Percentiles rank a stretch among this genome's conserved stretches.
Conservation (phyloP, 2,888 invertebrate genomes). For the Sesia apiformis region DNA sequence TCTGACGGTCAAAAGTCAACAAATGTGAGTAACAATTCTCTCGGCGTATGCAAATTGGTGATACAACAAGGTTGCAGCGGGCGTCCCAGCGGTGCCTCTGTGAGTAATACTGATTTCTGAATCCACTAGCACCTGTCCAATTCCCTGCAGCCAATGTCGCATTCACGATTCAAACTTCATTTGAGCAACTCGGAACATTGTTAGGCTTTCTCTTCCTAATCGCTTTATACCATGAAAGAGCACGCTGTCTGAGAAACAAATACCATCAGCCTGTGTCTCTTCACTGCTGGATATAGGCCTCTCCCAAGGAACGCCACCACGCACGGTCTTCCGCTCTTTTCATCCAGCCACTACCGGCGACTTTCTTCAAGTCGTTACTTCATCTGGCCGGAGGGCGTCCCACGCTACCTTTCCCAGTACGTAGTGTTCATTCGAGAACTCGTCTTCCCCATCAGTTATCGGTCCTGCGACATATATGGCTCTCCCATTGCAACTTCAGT, state of each 20-base stretch:
- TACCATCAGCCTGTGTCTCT: not conserved
- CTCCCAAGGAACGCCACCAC: too few relatives aligned
- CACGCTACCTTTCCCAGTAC: too few relatives aligned
- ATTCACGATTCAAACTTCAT: constrained; percentile 47
- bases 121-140: constrained; percentile 40
- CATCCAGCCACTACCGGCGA: too few relatives aligned
- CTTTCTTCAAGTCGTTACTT: too few relatives aligned
- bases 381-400: too few relatives aligned
- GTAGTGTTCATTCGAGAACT: too few relatives aligned
- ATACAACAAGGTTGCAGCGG: constrained; percentile 29
- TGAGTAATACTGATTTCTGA: constrained; percentile 40
- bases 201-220: constrained; percentile 8
- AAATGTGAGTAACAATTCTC: constrained; percentile 4
- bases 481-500: too few relatives aligned
- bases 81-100: constrained; percentile 32
- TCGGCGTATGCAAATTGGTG: constrained; percentile 43
- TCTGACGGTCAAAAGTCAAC: not conserved
- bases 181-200: constrained; percentile 24
- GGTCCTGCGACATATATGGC: too few relatives aligned
- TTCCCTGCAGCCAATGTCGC: constrained; percentile 28
- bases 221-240: not conserved
- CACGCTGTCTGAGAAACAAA: not conserved
- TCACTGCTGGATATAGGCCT: too few relatives aligned
- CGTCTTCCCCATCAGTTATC: too few relatives aligned
- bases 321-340: too few relatives aligned